phyloP scores from a whole-genome alignment of 2,113 vertebrate genomes.

The Melospiza melodia region DNA sequence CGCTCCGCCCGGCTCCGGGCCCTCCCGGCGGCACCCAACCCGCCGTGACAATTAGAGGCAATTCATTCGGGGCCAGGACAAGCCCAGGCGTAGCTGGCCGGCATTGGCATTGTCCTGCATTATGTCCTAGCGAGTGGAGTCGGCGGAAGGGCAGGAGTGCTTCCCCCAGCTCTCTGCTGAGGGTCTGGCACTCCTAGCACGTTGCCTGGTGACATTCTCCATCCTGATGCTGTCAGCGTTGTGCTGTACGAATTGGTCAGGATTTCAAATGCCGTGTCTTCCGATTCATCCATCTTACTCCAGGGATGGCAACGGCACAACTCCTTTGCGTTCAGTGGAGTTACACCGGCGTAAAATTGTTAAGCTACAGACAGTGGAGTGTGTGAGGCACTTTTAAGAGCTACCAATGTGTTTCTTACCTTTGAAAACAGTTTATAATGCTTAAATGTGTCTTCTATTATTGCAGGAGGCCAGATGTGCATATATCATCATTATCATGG shows the following conservation, averaged over 20 bases:
- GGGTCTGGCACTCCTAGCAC: too few relatives aligned
- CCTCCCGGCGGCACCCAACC: not conserved
- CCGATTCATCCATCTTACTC: not conserved
- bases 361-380: not conserved
- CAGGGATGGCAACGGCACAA: not conserved
- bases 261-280: not conserved
- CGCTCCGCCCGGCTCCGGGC: not conserved
- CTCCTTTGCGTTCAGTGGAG: not conserved
- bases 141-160: not conserved
- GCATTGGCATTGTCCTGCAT: not conserved
- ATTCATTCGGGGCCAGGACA: not conserved
- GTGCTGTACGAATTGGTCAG: not conserved
- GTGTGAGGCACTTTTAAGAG: not conserved
- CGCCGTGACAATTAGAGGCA: not conserved
- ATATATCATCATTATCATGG: constrained; percentile 91
- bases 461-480: constrained; percentile 88
- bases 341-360: not conserved
- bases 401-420: not conserved
- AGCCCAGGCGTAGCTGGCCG: not conserved
- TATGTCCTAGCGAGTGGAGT: not conserved
- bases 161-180: not conserved
- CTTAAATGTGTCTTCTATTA: not conserved
- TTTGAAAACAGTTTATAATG: not conserved
- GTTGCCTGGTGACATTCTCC: not conserved
- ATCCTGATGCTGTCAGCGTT: accelerated